Evolutionary conservation across 2,888 invertebrate genomes (phyloP).

Genomic region (Leptinotarsa rubiginosa): DNA sequence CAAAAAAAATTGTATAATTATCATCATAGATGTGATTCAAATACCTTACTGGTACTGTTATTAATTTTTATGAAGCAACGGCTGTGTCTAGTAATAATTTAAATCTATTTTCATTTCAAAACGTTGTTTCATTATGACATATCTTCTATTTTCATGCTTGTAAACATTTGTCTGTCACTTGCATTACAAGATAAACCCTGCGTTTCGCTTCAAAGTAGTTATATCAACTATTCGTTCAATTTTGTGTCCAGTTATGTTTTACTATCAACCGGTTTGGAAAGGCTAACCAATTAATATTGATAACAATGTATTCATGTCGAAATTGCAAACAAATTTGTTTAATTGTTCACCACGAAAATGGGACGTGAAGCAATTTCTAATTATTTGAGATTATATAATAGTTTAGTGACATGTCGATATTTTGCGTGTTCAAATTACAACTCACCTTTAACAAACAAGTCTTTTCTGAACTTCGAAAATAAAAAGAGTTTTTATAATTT

Average conservation of each 20-base stretch:
- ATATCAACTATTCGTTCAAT: not conserved
- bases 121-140: no score
- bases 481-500: not conserved
- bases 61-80: no score
- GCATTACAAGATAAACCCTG: no score
- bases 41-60: no score
- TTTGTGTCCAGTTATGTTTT: not conserved
- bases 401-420: conserved; percentile 27
- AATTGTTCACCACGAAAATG: conserved; percentile 9
- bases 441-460: conserved; percentile 28
- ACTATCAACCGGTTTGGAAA: not conserved
- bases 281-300: conserved; percentile 9
- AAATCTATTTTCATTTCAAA: no score
- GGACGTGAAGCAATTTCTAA: conserved; percentile 12
- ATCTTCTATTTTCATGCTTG: no score
- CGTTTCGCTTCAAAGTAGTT: not conserved
- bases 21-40: no score
- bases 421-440: conserved; percentile 13
- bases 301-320: conserved; percentile 9
- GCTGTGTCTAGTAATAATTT: no score
- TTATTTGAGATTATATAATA: conserved; percentile 24
- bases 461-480: conserved; percentile 19
- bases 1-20: no score
- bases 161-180: no score
- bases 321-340: conserved; percentile 17